These are phyloP conservation scores for Sebastolobus alascanus DNA, from an alignment of 2,797 vertebrate species.

Conservation along the genomic window DNA sequence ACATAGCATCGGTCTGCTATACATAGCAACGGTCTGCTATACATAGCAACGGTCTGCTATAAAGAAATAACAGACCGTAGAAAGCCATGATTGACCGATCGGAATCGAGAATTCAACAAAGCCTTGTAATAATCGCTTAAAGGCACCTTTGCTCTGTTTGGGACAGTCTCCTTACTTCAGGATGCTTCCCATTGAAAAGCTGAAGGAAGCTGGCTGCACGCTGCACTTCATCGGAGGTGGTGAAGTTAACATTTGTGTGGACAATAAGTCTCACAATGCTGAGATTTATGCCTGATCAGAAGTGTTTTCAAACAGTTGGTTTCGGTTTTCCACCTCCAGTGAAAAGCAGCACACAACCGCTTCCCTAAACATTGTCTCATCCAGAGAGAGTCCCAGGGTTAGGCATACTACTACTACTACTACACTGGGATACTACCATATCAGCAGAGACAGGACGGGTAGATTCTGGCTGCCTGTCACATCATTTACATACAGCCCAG, in stretches of 20 bases:
- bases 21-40: too few relatives aligned
- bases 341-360: not conserved
- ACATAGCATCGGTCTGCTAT: too few relatives aligned
- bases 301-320: not conserved
- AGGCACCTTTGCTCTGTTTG: not conserved
- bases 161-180: not conserved
- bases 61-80: too few relatives aligned
- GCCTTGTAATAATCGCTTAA: too few relatives aligned
- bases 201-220: not conserved
- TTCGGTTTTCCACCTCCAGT: not conserved
- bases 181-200: not conserved
- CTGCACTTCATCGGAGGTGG: not conserved
- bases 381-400: not conserved
- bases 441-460: not conserved
- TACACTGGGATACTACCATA: not conserved
- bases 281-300: not conserved
- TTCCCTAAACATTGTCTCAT: not conserved
- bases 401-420: too few relatives aligned
- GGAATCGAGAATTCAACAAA: too few relatives aligned
- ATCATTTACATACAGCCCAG: not conserved
- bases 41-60: too few relatives aligned
- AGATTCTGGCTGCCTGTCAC: not conserved
- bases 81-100: too few relatives aligned
- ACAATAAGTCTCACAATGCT: not conserved
- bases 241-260: not conserved